Conservation (phyloP, 2,888 invertebrate genomes). For the Leptopterna dolabrata region DNA sequence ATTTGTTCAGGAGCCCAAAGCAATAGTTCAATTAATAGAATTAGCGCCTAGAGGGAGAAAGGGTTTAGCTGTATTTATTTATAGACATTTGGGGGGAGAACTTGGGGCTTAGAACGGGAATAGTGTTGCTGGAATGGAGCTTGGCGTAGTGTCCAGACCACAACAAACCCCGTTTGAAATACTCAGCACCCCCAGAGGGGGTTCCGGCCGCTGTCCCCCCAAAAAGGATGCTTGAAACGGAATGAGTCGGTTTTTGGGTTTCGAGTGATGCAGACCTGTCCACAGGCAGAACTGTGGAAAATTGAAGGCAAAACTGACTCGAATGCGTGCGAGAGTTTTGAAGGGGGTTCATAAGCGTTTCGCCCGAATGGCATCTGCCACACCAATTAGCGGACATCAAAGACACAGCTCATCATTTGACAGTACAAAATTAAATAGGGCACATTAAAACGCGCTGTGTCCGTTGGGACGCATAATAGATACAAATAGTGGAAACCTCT, state of each 20-base stretch:
- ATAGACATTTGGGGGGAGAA: conserved; percentile 17
- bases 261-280: background rate
- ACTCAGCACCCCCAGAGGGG: background rate
- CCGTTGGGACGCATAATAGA: conserved; percentile 12
- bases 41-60: conserved; percentile 17
- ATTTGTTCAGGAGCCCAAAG: conserved; percentile 24
- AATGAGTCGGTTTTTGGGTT: conserved; percentile 18
- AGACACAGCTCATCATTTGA: conserved; percentile 35
- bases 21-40: conserved; percentile 48
- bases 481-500: conserved; percentile 34
- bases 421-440: conserved; percentile 48
- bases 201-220: background rate
- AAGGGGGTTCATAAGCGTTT: conserved; percentile 9
- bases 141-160: background rate
- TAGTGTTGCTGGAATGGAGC: background rate
- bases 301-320: conserved; percentile 3
- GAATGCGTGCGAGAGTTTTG: background rate
- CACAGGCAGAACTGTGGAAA: background rate
- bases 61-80: background rate
- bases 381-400: conserved; percentile 46
- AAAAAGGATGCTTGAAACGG: conserved; percentile 25
- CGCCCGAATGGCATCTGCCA: background rate
- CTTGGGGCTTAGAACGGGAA: background rate
- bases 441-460: conserved; percentile 24
- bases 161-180: conserved; percentile 31